Evolutionary conservation across 2,797 vertebrate genomes (phyloP), one percentile per base, ranked within the genome.

Genomic region (Sebastes diaconus): DNA sequence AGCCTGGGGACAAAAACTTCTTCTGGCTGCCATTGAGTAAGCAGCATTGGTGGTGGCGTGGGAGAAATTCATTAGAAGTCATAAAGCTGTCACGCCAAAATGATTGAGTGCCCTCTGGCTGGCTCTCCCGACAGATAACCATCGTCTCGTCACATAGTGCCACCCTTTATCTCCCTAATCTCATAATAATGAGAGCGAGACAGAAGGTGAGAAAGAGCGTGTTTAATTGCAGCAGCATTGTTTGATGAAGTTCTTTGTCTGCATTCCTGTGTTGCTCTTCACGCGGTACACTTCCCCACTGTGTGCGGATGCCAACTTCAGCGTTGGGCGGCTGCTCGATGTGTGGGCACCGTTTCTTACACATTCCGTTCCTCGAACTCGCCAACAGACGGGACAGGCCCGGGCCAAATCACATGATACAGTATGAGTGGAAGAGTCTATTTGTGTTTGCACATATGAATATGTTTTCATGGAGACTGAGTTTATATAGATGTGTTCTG

Each of bases 191-290:
- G 36, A 3, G 67, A 69, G 39, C 2, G 74, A 87, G 86, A 70
- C 42, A 63, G 36, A 80, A 90, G 86, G 89, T 91, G 89, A 91
- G 87, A 91, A 72, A 27, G 77, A 69, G 90, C 80, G 84, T 80
- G 80, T 90, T 92, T 93, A 94, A 93, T 95, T 94, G 86, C 91
- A 64, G 90, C 81, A 76, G 84, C 89, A 91, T 93, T 94, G 92
- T 95, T 95, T 84, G 83, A 85, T 88, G 89, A 93, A 90, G 92
- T 79, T 93, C 89, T 95, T 93, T 93, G 94, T 93, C 87, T 89
- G 90, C 94, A 92, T 97, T 95, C 95, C 95, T 94, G 84, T 89
- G 89, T 88, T 82, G 93, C 93, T 91, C 91, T 93, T 94, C 80
- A 79, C 91, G 92, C 84, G 73, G 61, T 92, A 90, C 88, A 89